Evolutionary conservation across 2,113 vertebrate genomes (phyloP).

Genomic region (Meriones unguiculatus): DNA sequence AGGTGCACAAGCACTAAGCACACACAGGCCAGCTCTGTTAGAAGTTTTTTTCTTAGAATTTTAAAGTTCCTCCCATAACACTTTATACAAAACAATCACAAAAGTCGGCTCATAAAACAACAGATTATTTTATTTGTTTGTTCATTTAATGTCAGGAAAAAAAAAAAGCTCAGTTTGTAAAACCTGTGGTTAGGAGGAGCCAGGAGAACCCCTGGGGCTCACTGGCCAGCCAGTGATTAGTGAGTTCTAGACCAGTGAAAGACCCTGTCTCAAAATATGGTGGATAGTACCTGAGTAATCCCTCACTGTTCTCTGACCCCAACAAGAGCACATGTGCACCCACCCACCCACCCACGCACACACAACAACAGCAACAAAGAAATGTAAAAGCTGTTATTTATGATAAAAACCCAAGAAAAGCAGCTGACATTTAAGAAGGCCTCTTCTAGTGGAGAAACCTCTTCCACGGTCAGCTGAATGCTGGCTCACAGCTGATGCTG

Average conservation of each 20-base stretch:
- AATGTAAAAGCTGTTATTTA: slow-evolving; percentile 9
- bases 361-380: not conserved
- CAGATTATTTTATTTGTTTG: not conserved
- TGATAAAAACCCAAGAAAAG: not conserved
- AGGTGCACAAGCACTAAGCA: not conserved
- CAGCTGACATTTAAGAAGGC: not conserved
- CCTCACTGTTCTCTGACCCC: not conserved
- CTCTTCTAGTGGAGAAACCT: not conserved
- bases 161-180: not conserved
- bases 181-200: not conserved
- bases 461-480: not conserved
- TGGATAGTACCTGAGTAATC: not conserved
- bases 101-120: slow-evolving; percentile 28
- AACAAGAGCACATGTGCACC: no score
- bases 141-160: not conserved
- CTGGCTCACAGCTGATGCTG: not conserved
- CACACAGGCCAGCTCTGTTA: not conserved
- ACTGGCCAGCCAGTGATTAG: no score
- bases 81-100: not conserved
- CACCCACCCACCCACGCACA: not conserved
- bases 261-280: not conserved
- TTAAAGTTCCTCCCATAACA: not conserved
- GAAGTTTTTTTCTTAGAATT: not conserved
- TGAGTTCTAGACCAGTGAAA: not conserved
- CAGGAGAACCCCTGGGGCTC: not conserved